Evolutionary conservation across 35 echinoderm and acorn worm genomes (phyloP).

Genomic region (Diadema setosum): DNA sequence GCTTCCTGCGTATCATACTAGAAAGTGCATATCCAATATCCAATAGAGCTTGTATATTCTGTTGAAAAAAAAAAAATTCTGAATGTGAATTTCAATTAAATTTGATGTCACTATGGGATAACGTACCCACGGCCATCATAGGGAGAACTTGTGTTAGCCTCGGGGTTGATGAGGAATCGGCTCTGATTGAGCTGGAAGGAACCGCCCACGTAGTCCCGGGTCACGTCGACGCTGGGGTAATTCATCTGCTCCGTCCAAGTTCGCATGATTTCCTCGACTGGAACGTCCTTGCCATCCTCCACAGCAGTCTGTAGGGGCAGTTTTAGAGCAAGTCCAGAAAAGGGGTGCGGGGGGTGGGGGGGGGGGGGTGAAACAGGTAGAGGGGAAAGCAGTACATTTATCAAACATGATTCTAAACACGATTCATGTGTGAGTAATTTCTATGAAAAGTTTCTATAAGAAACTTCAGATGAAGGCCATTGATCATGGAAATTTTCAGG

Average conservation of each 20-base stretch:
- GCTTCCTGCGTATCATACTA: not conserved
- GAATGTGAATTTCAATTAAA: not conserved
- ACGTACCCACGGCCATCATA: not conserved
- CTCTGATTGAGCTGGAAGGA: not conserved
- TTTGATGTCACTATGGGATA: not conserved
- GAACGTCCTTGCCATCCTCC: slow-evolving; percentile 1
- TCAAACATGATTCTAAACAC: no score
- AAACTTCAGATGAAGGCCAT: no score
- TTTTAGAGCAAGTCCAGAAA: no score
- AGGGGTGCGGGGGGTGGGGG: no score
- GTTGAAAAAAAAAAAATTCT: not conserved
- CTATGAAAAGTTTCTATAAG: no score
- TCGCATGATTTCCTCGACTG: slow-evolving; percentile 4
- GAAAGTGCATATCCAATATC: not conserved
- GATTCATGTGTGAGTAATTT: no score
- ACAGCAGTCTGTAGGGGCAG: not conserved
- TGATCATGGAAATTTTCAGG: no score
- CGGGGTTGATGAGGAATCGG: slow-evolving; percentile 21
- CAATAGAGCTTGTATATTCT: not conserved
- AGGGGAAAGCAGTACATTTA: no score
- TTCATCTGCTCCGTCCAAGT: slow-evolving; percentile 37
- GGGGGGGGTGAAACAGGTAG: no score
- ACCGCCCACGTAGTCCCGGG: not conserved
- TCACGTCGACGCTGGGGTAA: slow-evolving; percentile 10
- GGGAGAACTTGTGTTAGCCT: not conserved